Conservation (phyloP, 1,140 invertebrate species). For the Nasonia longicornis region DNA sequence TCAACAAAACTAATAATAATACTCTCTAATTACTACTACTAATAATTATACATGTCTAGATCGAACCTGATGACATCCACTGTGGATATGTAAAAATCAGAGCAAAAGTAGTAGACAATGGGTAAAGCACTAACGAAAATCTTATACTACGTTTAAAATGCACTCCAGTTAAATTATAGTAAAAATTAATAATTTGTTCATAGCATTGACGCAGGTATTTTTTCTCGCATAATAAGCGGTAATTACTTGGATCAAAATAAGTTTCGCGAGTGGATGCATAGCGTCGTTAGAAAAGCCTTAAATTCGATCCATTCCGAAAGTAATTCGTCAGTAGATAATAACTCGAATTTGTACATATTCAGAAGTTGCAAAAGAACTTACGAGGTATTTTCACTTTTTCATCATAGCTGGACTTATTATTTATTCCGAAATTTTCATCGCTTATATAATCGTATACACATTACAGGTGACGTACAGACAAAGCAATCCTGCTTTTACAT, state of each 20-base stretch:
- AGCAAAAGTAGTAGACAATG: background rate
- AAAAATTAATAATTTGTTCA: background rate
- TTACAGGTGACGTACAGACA: background rate
- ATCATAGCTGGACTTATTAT: background rate
- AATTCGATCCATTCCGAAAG: background rate
- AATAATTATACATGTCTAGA: background rate
- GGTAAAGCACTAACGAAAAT: background rate
- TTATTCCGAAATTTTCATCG: background rate
- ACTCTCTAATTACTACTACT: background rate
- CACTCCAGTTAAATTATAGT: background rate
- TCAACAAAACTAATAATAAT: background rate
- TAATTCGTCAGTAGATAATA: background rate
- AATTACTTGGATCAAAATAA: background rate
- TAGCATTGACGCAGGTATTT: background rate
- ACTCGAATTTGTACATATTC: background rate
- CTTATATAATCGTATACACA: background rate
- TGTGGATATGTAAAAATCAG: background rate
- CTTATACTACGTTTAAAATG: background rate
- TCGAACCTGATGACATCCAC: background rate
- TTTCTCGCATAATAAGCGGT: background rate
- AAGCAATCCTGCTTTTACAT: background rate
- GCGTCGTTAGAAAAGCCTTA: background rate
- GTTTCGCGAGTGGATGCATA: conserved; percentile 2
- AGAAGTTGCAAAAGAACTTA: background rate
- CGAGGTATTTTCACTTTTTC: background rate